These are phyloP conservation scores for Pseudachorutes palmiensis DNA, from an alignment of 1,140 invertebrate genomes.

Conservation along the genomic window DNA sequence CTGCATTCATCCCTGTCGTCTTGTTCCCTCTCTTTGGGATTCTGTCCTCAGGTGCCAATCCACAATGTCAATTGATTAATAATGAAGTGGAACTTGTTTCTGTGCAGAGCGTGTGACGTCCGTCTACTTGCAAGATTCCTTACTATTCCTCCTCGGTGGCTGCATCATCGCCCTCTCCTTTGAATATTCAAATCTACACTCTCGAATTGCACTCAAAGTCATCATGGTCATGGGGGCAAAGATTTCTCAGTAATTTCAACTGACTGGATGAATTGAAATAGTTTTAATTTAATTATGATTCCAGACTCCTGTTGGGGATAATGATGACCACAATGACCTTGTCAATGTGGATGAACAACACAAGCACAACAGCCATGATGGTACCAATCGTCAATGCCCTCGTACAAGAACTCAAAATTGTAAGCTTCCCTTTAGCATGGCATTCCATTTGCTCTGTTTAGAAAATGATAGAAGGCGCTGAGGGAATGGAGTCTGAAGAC, in stretches of 20 bases:
- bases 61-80: not conserved
- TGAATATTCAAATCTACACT: slow-evolving; percentile 74
- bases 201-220: slow-evolving; percentile 70
- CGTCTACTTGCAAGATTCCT: slow-evolving; percentile 34
- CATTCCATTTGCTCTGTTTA: not conserved
- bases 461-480: not conserved
- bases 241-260: slow-evolving; percentile 36
- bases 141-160: slow-evolving; percentile 57
- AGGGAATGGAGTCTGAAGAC: too few relatives aligned
- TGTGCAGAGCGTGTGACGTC: slow-evolving; percentile 28
- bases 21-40: slow-evolving; percentile 70
- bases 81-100: not conserved
- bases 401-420: slow-evolving; percentile 29
- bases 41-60: slow-evolving; percentile 39
- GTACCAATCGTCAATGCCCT: slow-evolving; percentile 36
- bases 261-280: too few relatives aligned
- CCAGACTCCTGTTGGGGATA: slow-evolving; percentile 45
- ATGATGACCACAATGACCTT: slow-evolving; percentile 47
- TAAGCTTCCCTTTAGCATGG: slow-evolving; percentile 1
- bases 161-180: slow-evolving; percentile 76
- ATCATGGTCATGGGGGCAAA: slow-evolving; percentile 61
- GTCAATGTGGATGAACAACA: slow-evolving; percentile 48
- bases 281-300: too few relatives aligned
- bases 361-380: slow-evolving; percentile 45
- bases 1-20: slow-evolving; percentile 71